phyloP scores from a whole-genome alignment of 2,113 vertebrate genomes.

The Festucalex cinctus region DNA sequence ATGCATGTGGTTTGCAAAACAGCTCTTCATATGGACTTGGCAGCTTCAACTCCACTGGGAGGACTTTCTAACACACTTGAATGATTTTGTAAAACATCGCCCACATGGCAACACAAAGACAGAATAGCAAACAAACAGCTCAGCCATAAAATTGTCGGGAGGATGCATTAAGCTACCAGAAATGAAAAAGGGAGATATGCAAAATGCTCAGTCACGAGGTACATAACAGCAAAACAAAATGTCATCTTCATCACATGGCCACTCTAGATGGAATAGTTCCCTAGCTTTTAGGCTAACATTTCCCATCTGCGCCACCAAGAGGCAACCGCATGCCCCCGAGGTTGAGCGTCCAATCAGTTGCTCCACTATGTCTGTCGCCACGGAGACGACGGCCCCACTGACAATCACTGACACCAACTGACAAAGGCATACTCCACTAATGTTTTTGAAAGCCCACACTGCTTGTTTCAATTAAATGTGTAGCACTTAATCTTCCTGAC shows the following conservation, averaged over 20 bases:
- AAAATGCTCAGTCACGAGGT: constrained; percentile 26
- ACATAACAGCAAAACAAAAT: constrained; percentile 28
- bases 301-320: constrained; percentile 49
- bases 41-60: neutral
- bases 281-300: constrained; percentile 29
- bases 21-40: neutral
- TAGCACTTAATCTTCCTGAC: constrained; percentile 32
- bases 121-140: neutral
- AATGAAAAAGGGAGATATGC: constrained; percentile 2
- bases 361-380: constrained; percentile 45
- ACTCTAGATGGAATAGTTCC: constrained; percentile 35
- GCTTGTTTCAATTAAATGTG: constrained; percentile 22
- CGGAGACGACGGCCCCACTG: constrained; percentile 31
- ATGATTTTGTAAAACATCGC: neutral
- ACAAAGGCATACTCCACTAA: constrained; percentile 1
- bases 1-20: neutral
- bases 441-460: neutral
- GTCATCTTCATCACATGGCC: neutral
- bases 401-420: constrained; percentile 22
- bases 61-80: neutral
- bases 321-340: constrained; percentile 35
- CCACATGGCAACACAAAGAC: neutral
- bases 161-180: neutral
- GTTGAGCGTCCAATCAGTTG: constrained; percentile 61
- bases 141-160: neutral